Evolutionary conservation across 1,140 invertebrate species (phyloP), one percentile per base, ranked within the genome.

Genomic region (Oncopeltus fasciatus): DNA sequence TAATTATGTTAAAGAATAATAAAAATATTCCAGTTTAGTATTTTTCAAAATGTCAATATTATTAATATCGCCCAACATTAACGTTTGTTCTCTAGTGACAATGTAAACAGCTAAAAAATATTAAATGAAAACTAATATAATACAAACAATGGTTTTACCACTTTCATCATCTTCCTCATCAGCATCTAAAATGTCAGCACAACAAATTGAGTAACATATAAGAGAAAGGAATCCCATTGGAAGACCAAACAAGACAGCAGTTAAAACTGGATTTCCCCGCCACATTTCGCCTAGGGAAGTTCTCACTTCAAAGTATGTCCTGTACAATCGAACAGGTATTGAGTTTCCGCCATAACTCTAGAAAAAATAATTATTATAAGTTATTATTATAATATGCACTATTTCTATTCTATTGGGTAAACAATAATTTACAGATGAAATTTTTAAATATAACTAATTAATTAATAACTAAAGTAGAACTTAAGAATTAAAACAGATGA

Each of bases 141-240:
- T 9, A 38, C 33, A n/a, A n/a, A n/a, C n/a, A n/a, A n/a, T 38
- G 16, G 5, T 56, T 33, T 21, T 31, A 57, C 51, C 60, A 33
- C 16, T 43, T 53, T 31, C 29, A 21, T 77, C 80, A 62, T 81
- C 80, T 66, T 88, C 87, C 49, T 92, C 90, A 20, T 93, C 90
- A n/a, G 90, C 89, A 72, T 95, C 92, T 67, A 95, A 77, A 69
- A 95, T 91, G 75, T 96, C 92, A 24, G 90, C 84, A 74, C 92
- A 96, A 73, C 90, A 96, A 65, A 92, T 87, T 1, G 91, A 91
- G 71, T 96, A 96, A 70, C 88, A 85, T 69, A 97, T 96, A 1
- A 96, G 81, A n/a, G 86, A 86, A 9, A 97, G 79, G 72, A 97
- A 95, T 16, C 90, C 88, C 31, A 90, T 73, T 11, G 94, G 94